These are phyloP conservation scores for Rhaphigaster nebulosa DNA, from an alignment of 2,888 invertebrate species.

Conservation along the genomic window DNA sequence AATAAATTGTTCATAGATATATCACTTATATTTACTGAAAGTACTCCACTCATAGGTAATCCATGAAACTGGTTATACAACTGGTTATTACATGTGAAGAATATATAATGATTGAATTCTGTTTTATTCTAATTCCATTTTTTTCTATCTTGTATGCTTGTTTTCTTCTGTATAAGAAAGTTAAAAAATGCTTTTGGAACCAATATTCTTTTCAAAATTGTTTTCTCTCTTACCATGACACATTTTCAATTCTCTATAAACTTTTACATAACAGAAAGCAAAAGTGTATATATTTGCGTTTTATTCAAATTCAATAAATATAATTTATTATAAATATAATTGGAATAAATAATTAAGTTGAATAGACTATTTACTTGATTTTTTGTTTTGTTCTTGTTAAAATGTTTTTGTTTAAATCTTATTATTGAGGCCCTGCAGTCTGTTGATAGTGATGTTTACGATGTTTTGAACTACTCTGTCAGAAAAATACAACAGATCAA, in stretches of 20 bases:
- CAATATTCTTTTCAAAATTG: neutral
- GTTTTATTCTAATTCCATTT: too few species aligned
- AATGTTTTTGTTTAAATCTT: too few species aligned
- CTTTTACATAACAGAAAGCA: neutral
- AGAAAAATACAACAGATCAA: neutral
- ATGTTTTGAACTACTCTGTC: neutral
- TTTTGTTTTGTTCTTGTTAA: neutral
- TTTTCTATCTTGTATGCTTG: neutral
- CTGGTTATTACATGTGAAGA: too few species aligned
- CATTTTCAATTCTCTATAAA: neutral
- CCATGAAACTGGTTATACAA: too few species aligned
- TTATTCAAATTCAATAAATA: neutral
- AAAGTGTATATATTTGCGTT: too few species aligned
- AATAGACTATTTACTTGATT: neutral
- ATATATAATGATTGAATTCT: too few species aligned
- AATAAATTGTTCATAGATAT: too few species aligned
- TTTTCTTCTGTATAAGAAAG: neutral
- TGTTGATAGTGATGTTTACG: neutral
- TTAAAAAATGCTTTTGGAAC: too few species aligned
- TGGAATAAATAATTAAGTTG: too few species aligned
- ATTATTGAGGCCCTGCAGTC: neutral
- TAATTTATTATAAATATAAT: too few species aligned
- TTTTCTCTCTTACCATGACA: neutral
- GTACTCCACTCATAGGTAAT: too few species aligned
- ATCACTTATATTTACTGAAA: too few species aligned